These are phyloP conservation scores for Bradysia coprophila DNA, from an alignment of 1,140 invertebrate genomes.

Conservation along the genomic window DNA sequence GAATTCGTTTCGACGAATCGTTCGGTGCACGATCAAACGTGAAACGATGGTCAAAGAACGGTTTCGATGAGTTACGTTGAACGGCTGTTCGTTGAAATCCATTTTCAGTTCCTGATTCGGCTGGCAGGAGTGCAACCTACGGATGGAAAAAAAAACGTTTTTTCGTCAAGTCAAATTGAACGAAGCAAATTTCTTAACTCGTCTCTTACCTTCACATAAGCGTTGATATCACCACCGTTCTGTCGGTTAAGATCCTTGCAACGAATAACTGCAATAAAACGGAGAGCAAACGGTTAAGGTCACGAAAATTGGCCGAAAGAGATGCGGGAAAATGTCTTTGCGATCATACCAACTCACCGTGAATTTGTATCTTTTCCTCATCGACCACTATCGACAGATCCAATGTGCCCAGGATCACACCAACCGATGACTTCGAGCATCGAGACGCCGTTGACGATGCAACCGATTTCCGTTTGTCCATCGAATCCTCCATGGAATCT, in stretches of 20 bases:
- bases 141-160: too few relatives aligned
- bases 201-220: slow-evolving; percentile 28
- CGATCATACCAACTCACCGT: slow-evolving; percentile 15
- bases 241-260: slow-evolving; percentile 24
- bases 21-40: slow-evolving; percentile 15
- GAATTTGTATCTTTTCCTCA: slow-evolving; percentile 18
- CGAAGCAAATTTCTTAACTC: slow-evolving; percentile 8
- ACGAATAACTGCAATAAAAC: slow-evolving; percentile 25
- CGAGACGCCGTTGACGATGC: slow-evolving; percentile 9
- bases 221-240: slow-evolving; percentile 24
- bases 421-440: neutral
- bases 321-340: neutral
- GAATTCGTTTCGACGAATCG: slow-evolving; percentile 14
- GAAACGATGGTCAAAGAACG: slow-evolving; percentile 29
- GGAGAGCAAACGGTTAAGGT: too few relatives aligned
- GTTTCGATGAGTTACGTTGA: slow-evolving; percentile 26
- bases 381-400: slow-evolving; percentile 15
- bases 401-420: slow-evolving; percentile 9
- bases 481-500: slow-evolving; percentile 3
- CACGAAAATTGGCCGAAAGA: too few relatives aligned
- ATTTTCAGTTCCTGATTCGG: slow-evolving; percentile 7
- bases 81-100: slow-evolving; percentile 28
- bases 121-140: slow-evolving; percentile 4
- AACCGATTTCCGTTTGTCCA: slow-evolving; percentile 14
- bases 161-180: neutral